Conservation (phyloP, 2,113 vertebrate genomes). For the Callithrix jacchus region DNA sequence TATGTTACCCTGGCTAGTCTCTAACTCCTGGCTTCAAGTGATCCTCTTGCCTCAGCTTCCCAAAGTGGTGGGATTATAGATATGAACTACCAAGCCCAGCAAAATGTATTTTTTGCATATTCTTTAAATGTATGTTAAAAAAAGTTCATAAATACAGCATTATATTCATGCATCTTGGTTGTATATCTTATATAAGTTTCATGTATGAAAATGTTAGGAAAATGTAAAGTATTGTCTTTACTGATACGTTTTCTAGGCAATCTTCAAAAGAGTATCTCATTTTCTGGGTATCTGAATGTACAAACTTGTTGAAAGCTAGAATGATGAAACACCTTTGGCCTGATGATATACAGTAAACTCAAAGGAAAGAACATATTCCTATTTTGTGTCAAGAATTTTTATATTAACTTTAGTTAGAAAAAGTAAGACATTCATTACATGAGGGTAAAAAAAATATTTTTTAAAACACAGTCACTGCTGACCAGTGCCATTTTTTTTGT, state of each 20-base stretch:
- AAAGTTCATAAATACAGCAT: background rate
- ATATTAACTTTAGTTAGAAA: background rate
- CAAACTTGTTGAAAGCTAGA: constrained; percentile 11
- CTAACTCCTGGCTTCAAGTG: too few species aligned
- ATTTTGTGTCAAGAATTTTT: background rate
- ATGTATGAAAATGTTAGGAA: background rate
- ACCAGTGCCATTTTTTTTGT: background rate
- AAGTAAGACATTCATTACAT: background rate
- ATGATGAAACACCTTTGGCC: background rate
- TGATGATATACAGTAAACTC: background rate
- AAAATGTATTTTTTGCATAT: background rate
- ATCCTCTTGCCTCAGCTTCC: too few species aligned
- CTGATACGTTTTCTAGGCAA: background rate
- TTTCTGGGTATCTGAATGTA: background rate
- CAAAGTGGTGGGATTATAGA: too few species aligned
- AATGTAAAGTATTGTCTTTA: background rate
- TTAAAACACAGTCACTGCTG: background rate
- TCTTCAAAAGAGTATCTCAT: constrained; percentile 20
- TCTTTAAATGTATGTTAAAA: background rate
- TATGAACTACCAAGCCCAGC: too few species aligned
- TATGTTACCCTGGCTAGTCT: too few species aligned
- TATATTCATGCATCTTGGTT: background rate
- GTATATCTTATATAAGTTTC: background rate
- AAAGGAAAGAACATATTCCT: background rate
- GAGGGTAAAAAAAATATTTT: constrained; percentile 2